Conservation (phyloP, 2,797 vertebrate genomes). For the Helostoma temminkii region DNA sequence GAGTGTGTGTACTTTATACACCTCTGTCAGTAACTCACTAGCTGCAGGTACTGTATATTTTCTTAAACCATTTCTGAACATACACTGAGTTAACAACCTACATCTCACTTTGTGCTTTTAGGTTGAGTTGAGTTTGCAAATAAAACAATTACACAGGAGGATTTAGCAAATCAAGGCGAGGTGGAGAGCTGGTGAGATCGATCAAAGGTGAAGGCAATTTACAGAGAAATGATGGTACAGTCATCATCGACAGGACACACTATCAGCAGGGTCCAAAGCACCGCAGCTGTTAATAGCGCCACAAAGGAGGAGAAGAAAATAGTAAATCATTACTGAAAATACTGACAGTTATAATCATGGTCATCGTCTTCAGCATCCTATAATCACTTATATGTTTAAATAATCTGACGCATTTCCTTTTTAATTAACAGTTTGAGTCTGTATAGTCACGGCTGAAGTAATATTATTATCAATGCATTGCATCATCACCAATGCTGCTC, state of each 20-base stretch:
- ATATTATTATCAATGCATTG: slow-evolving; percentile 37
- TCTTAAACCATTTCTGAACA: too few species aligned
- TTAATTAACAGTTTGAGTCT: not conserved
- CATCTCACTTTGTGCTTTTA: too few species aligned
- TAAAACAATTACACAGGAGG: slow-evolving; percentile 29
- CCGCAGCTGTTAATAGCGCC: slow-evolving; percentile 13
- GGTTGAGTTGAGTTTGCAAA: slow-evolving; percentile 46
- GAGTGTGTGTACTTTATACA: too few species aligned
- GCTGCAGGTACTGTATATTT: too few species aligned
- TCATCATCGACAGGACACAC: slow-evolving; percentile 39
- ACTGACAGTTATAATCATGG: slow-evolving; percentile 32
- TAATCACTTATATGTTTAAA: slow-evolving; percentile 20
- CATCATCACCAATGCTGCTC: slow-evolving; percentile 40
- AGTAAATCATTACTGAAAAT: slow-evolving; percentile 43
- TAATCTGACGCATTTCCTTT: not conserved
- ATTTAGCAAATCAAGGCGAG: slow-evolving; percentile 64
- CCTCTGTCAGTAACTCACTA: too few species aligned
- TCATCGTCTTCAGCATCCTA: slow-evolving; percentile 19
- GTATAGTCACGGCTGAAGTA: slow-evolving; percentile 4
- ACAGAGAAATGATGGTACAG: slow-evolving; percentile 64
- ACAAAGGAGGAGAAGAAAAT: slow-evolving; percentile 34
- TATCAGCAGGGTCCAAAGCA: slow-evolving; percentile 33
- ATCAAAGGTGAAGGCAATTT: slow-evolving; percentile 74
- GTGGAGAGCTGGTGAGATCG: slow-evolving; percentile 56
- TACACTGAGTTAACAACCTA: too few species aligned